phyloP scores from a whole-genome alignment of 1,140 invertebrate genomes.

The Neodiprion pinetum region DNA sequence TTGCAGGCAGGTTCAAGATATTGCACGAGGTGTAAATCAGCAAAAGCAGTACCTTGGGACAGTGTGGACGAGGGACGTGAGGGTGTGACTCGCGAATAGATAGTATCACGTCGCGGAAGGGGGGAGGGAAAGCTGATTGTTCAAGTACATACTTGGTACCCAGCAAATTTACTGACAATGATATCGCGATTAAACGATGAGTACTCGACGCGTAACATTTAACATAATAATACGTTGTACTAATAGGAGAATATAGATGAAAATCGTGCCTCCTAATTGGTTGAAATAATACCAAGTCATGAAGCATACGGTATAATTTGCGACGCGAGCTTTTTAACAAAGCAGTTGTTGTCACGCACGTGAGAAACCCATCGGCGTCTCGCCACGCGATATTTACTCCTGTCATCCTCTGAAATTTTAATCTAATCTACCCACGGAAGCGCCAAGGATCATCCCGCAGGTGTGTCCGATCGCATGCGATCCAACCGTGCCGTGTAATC shows the following conservation, averaged over 20 bases:
- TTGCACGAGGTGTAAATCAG: neutral
- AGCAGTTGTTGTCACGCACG: too few relatives aligned
- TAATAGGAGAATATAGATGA: neutral
- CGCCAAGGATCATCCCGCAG: neutral
- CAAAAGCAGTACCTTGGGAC: neutral
- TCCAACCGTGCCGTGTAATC: neutral
- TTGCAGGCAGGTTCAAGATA: neutral
- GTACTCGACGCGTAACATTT: neutral
- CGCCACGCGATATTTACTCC: neutral
- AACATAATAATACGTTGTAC: neutral
- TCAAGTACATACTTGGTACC: neutral
- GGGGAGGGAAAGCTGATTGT: neutral
- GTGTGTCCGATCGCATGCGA: neutral
- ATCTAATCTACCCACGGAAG: neutral
- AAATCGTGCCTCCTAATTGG: neutral
- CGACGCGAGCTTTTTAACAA: too few relatives aligned
- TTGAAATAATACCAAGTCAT: neutral
- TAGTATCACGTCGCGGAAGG: neutral
- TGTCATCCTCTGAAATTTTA: neutral
- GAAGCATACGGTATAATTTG: too few relatives aligned
- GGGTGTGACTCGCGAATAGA: constrained; percentile 1
- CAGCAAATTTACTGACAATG: neutral
- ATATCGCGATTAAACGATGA: neutral
- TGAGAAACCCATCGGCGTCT: neutral
- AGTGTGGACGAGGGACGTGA: neutral